These are phyloP conservation scores for Eudasyphora cyanicolor DNA, from an alignment of 2,888 invertebrate species.

Conservation along the genomic window DNA sequence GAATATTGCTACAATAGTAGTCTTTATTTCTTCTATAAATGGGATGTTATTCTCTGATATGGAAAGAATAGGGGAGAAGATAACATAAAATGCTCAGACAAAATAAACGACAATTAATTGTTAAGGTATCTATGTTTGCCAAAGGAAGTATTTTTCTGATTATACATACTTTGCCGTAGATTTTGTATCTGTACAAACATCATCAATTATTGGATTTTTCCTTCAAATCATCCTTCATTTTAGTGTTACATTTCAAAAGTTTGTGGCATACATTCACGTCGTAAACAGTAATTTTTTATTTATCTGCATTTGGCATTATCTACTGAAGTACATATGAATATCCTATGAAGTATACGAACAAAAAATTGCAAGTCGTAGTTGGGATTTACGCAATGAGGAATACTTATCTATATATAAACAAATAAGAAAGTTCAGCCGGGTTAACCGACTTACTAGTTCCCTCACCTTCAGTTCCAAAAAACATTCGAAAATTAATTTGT, in stretches of 20 bases:
- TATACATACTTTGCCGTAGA: neutral
- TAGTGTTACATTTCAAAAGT: neutral
- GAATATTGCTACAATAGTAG: constrained; percentile 20
- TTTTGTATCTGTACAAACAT: neutral
- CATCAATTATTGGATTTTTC: constrained; percentile 33
- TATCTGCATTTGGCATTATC: constrained; percentile 13
- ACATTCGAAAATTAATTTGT: too few relatives aligned
- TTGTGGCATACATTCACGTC: constrained; percentile 20
- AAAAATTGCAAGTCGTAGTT: neutral
- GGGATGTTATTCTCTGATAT: too few relatives aligned
- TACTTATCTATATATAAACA: too few relatives aligned
- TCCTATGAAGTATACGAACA: constrained; percentile 9
- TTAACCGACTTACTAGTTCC: too few relatives aligned
- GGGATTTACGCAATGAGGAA: neutral
- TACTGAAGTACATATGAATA: constrained; percentile 16
- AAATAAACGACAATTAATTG: constrained; percentile 38
- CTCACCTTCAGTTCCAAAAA: too few relatives aligned
- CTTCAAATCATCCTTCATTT: constrained; percentile 6
- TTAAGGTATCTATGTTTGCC: constrained; percentile 27
- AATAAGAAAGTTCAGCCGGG: too few relatives aligned
- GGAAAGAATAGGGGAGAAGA: neutral
- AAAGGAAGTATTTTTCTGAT: neutral
- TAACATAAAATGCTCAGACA: neutral
- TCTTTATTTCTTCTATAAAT: neutral
- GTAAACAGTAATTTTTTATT: constrained; percentile 24